Evolutionary conservation across 1,140 invertebrate species (phyloP), one percentile per base, ranked within the genome.

Genomic region (Drosophila nebulosa): DNA sequence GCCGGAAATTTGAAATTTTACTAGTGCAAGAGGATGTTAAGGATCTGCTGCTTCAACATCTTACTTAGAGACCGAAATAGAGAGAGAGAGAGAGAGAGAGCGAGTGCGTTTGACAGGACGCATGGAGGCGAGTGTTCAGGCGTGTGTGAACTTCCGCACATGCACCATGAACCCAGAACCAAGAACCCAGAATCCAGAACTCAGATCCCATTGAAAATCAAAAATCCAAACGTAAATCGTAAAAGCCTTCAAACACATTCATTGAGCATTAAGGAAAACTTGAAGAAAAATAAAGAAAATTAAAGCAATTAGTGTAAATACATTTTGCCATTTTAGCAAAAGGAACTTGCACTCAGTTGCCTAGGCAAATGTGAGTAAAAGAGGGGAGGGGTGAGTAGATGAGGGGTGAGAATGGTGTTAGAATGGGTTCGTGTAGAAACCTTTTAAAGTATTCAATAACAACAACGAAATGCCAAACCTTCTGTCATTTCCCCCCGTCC

Each of bases 401-500:
- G 18, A 10, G 30, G 10, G 3, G 30, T 9, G 5, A n/a, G n/a
- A n/a, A 50, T 46, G 46, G 59, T 42, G 57, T 18, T 21, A 46
- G 39, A 46, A 46, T 46, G 39, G 39, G 39, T 46, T 46, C 39
- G 16, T 18, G 9, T n/a, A 88, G 83, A 85, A 85, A 88, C 81
- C 81, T 85, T 85, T 85, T 85, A 85, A 85, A 85, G 81, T 85
- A 85, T 85, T 85, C 83, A 88, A 85, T 85, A 88, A 85, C 81
- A 85, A 52, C 68, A 85, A 50, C 69, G 73, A 88, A 86, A 85
- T 78, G 79, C 74, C 67, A 85, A 68, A 78, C 76, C 68, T 60
- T 60, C 16, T 46, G 2, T 21, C 7, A 7, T 18, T 18, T 61
- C 57, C 68, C 56, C 14, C 50, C 53, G 21, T 56, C 22, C 14